Percentiles rank a stretch among this genome's conserved stretches.
Evolutionary conservation across 2,113 vertebrate species (phyloP).

Genomic region (Phalacrocorax brasilianus): DNA sequence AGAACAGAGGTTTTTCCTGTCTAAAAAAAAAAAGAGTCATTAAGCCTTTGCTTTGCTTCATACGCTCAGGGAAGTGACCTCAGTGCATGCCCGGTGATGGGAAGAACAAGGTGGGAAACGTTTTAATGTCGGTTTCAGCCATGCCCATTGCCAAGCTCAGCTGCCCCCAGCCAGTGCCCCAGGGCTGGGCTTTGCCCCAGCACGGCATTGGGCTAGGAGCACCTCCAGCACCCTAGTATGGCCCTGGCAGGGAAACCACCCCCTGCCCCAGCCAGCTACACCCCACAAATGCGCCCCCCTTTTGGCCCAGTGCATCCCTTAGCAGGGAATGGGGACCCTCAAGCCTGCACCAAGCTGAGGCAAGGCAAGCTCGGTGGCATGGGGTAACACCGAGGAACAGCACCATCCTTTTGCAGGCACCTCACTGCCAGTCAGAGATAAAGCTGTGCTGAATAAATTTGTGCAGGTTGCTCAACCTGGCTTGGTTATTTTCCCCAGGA

Average conservation of each 20-base stretch:
- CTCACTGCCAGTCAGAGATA: neutral
- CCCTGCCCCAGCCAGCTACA: neutral
- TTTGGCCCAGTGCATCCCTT: neutral
- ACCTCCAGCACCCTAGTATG: neutral
- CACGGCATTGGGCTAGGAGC: neutral
- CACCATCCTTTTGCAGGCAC: neutral
- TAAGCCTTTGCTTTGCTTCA: neutral
- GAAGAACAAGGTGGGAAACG: neutral
- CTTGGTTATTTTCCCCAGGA: neutral
- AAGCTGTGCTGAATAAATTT: neutral
- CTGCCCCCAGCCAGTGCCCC: neutral
- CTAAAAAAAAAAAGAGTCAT: neutral
- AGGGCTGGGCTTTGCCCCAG: neutral
- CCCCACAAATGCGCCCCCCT: neutral
- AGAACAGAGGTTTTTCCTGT: neutral
- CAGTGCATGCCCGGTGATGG: neutral
- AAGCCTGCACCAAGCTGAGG: neutral
- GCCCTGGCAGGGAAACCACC: neutral
- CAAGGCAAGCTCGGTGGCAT: fast-evolving
- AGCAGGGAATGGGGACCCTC: neutral
- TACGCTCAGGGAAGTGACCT: fast-evolving
- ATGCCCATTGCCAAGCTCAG: neutral
- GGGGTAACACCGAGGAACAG: neutral
- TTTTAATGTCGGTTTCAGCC: neutral
- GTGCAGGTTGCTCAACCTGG: neutral